Percentiles rank a stretch among this genome's conserved stretches.
Conservation (phyloP, 1,140 invertebrate species). For the Spodoptera frugiperda region DNA sequence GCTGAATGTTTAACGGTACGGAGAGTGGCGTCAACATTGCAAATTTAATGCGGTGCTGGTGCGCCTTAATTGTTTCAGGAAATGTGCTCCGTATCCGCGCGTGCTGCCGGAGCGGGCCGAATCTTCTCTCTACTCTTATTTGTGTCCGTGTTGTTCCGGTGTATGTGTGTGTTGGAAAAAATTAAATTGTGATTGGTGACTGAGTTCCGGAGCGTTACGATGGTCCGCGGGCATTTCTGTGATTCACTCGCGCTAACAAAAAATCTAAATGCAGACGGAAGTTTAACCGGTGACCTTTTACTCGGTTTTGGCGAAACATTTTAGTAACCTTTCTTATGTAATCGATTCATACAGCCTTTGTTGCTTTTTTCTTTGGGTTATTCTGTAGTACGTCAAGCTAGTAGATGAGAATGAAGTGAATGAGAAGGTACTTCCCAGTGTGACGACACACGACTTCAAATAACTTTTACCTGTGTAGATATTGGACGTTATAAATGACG, state of each 20-base stretch:
- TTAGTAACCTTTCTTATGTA: conserved; percentile 41
- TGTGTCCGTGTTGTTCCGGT: background rate
- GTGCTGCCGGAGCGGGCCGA: background rate
- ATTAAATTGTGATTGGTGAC: conserved; percentile 38
- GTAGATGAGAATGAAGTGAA: no score
- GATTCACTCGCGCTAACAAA: conserved; percentile 6
- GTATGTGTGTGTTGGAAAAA: conserved; percentile 30
- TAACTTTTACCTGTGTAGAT: background rate
- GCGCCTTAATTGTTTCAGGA: conserved; percentile 53
- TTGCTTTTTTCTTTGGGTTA: conserved; percentile 14
- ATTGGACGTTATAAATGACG: conserved; percentile 7
- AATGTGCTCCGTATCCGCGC: conserved; percentile 52
- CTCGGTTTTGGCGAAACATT: conserved; percentile 12
- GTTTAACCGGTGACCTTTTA: conserved; percentile 31
- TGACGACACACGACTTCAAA: background rate
- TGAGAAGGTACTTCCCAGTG: conserved; percentile 17
- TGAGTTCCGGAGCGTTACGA: conserved; percentile 40
- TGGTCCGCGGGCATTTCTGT: conserved; percentile 19
- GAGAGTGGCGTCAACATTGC: conserved; percentile 40
- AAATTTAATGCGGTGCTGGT: conserved; percentile 46
- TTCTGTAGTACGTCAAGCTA: conserved; percentile 8
- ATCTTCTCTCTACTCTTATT: conserved; percentile 32
- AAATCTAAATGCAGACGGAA: conserved; percentile 37
- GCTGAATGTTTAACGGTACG: conserved; percentile 28
- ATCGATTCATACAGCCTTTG: conserved; percentile 32